A percentile compares a stretch with the other conserved stretches of the same genome.
Conservation (phyloP, 2,113 vertebrate species). For the Spea bombifrons region DNA sequence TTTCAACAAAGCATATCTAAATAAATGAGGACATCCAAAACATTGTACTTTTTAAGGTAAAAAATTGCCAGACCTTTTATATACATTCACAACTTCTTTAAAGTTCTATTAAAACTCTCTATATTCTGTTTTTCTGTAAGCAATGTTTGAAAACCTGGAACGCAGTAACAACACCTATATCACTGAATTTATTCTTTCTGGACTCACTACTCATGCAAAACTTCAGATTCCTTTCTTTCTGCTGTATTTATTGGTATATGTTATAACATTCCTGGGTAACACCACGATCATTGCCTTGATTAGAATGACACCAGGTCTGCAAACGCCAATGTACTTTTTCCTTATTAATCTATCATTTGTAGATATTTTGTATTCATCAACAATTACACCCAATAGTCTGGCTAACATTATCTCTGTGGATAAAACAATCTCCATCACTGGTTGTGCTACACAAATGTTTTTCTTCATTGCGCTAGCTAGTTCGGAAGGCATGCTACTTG, state of each 20-base stretch:
- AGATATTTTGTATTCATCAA: conserved; percentile 28
- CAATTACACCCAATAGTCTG: conserved; percentile 35
- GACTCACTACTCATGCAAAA: not conserved
- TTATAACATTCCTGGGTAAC: conserved; percentile 25
- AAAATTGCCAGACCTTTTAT: no score
- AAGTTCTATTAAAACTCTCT: no score
- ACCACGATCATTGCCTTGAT: conserved; percentile 31
- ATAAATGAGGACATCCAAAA: no score
- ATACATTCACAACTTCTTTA: no score
- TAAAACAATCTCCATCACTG: conserved; percentile 18
- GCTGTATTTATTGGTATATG: conserved; percentile 8
- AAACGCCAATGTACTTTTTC: conserved; percentile 38
- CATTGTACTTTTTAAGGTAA: no score
- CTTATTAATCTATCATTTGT: conserved; percentile 24
- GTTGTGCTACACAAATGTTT: conserved; percentile 31
- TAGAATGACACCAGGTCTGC: not conserved
- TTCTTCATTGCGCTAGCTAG: conserved; percentile 12
- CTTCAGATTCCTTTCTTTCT: conserved; percentile 14
- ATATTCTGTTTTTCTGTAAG: no score
- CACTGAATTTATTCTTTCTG: conserved; percentile 17
- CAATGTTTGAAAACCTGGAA: no score
- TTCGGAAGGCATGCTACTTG: conserved; percentile 49
- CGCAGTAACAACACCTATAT: conserved; percentile 1
- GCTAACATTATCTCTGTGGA: not conserved
- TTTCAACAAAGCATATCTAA: no score